phyloP scores from a whole-genome alignment of 2,888 invertebrate species.

The Podotricha telesiphe region DNA sequence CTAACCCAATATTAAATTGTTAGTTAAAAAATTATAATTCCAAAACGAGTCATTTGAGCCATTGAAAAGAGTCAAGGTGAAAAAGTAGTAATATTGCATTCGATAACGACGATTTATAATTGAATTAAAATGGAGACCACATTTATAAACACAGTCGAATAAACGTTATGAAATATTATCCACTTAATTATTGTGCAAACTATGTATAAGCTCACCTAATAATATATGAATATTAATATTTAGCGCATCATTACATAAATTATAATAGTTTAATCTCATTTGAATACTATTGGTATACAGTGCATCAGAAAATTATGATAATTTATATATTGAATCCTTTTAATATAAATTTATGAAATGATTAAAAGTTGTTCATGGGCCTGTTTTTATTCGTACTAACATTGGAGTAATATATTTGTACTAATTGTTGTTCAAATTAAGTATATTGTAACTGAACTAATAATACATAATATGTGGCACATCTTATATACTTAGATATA shows the following conservation, averaged over 20 bases:
- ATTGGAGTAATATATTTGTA: no score
- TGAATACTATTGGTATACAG: constrained; percentile 27
- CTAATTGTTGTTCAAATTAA: no score
- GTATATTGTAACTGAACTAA: no score
- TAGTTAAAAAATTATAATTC: no score
- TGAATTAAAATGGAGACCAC: constrained; percentile 11
- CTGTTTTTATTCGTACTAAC: not conserved
- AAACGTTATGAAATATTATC: constrained; percentile 35
- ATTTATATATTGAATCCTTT: constrained; percentile 14
- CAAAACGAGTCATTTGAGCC: not conserved
- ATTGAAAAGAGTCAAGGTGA: not conserved
- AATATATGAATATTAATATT: constrained; percentile 37
- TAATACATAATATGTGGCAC: no score
- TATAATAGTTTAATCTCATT: constrained; percentile 41
- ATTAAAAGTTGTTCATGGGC: not conserved
- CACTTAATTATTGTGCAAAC: constrained; percentile 33
- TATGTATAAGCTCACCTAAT: constrained; percentile 38
- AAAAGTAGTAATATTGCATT: not conserved
- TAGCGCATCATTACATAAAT: constrained; percentile 35
- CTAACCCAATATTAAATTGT: no score
- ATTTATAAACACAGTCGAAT: constrained; percentile 26
- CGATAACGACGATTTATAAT: not conserved
- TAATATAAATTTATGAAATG: constrained; percentile 1
- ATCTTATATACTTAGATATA: no score
- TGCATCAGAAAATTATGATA: constrained; percentile 18